Conservation (phyloP, 1,140 invertebrate genomes). For the Drosophila ercepeae region DNA sequence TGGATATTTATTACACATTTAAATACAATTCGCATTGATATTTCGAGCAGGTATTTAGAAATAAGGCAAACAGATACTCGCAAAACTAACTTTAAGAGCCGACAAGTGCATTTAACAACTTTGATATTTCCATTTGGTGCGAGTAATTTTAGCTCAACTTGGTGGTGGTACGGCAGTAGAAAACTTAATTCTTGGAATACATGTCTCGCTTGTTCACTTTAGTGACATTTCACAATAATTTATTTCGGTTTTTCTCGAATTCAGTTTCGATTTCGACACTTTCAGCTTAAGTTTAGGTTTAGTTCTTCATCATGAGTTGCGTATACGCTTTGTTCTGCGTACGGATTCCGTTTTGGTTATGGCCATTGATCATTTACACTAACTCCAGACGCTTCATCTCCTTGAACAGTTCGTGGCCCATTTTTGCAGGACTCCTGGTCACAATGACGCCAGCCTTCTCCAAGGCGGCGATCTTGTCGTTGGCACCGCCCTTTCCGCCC, state of each 20-base stretch:
- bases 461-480: conserved; percentile 98
- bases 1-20: conserved; percentile 48
- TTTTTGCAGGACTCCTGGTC: conserved; percentile 97
- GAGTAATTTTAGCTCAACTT: conserved; percentile 39
- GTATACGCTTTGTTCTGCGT: conserved; percentile 55
- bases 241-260: conserved; percentile 54
- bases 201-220: conserved; percentile 36
- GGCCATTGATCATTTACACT: conserved; percentile 63
- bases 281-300: conserved; percentile 56
- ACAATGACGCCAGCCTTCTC: conserved; percentile 96
- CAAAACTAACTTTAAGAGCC: conserved; percentile 30
- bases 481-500: conserved; percentile 98
- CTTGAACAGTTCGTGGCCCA: conserved; percentile 95
- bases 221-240: conserved; percentile 71
- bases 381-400: conserved; percentile 90
- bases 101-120: conserved; percentile 53
- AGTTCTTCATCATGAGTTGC: conserved; percentile 51
- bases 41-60: conserved; percentile 60
- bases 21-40: conserved; percentile 54
- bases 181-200: conserved; percentile 69
- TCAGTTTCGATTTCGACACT: conserved; percentile 63
- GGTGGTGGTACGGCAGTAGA: conserved; percentile 71
- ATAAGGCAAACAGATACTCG: conserved; percentile 32
- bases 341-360: conserved; percentile 49
- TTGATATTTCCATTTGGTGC: conserved; percentile 40